Conservation (phyloP, 2,797 vertebrate genomes). For the Buphagus erythrorhynchus region DNA sequence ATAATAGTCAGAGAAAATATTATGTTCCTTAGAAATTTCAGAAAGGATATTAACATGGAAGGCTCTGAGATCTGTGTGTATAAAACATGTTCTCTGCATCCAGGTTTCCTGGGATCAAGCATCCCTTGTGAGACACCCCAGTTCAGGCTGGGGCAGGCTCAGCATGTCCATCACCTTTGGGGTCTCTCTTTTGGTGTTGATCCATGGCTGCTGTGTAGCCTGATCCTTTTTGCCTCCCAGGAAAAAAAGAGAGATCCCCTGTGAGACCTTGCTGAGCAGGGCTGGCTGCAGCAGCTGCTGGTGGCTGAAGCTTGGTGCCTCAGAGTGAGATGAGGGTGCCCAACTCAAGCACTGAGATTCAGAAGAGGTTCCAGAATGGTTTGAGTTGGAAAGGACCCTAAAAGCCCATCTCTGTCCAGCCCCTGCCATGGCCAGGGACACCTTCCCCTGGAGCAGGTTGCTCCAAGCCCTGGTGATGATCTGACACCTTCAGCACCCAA, state of each 20-base stretch:
- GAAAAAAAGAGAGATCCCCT: neutral
- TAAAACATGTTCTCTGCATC: neutral
- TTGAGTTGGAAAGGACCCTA: neutral
- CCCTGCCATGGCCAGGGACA: neutral
- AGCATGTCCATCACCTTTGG: neutral
- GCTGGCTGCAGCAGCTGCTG: neutral
- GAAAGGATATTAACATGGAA: neutral
- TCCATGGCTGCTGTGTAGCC: fast-evolving
- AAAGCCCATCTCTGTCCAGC: neutral
- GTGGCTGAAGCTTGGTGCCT: neutral
- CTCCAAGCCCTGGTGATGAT: neutral
- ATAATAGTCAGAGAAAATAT: neutral
- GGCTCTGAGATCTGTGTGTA: neutral
- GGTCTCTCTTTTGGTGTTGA: neutral
- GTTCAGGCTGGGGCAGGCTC: neutral
- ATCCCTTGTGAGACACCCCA: neutral
- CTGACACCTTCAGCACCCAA: neutral
- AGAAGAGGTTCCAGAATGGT: neutral
- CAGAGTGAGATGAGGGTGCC: neutral
- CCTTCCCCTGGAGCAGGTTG: neutral
- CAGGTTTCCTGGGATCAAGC: neutral
- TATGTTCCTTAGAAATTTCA: neutral
- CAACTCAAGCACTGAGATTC: fast-evolving
- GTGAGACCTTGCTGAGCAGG: neutral
- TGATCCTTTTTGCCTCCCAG: neutral